Evolutionary conservation across 2,113 vertebrate species (phyloP).

Genomic region (Coryphaenoides rupestris): DNA sequence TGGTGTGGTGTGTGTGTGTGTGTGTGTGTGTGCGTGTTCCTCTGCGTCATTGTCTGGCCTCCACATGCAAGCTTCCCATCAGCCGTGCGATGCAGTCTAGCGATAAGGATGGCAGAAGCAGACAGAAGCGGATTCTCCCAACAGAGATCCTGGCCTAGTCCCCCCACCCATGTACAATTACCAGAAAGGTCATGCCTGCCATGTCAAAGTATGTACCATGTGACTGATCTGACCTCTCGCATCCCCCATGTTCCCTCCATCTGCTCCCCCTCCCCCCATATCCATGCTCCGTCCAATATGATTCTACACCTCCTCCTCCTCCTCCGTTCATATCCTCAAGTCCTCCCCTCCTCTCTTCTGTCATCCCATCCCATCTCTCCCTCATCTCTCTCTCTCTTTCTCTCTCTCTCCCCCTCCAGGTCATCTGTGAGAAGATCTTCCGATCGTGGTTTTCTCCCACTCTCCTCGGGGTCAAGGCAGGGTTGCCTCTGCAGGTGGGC

Average conservation of each 20-base stretch:
- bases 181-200: no score
- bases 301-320: neutral
- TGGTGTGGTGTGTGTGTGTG: no score
- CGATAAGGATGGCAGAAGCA: no score
- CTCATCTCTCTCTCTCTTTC: no score
- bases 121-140: no score
- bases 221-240: no score
- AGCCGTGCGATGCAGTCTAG: no score
- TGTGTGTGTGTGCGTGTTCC: neutral
- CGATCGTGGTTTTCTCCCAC: constrained; percentile 83
- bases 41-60: no score
- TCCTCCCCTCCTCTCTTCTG: constrained; percentile 1
- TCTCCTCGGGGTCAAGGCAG: constrained; percentile 60
- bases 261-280: neutral
- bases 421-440: constrained; percentile 97
- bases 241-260: neutral
- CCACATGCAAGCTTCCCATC: no score
- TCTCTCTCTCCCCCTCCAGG: constrained; percentile 65
- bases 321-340: neutral
- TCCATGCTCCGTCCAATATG: neutral
- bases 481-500: constrained; percentile 73
- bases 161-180: no score
- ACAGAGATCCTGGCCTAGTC: no score
- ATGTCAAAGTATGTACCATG: no score
- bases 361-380: constrained; percentile 5